Conservation (phyloP, 2,113 vertebrate species). For the Xenus cinereus region DNA sequence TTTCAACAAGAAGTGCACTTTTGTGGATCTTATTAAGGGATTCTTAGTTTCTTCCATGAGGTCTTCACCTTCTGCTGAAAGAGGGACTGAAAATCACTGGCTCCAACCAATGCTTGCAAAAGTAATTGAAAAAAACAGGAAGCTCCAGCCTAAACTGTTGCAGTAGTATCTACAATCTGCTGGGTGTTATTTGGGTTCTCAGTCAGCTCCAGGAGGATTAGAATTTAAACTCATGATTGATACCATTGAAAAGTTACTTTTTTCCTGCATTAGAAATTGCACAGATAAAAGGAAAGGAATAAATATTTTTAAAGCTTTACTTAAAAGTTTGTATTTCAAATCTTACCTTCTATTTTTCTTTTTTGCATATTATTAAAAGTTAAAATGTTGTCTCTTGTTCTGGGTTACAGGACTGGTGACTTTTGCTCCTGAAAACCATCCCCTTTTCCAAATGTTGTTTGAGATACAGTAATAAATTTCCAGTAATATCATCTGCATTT, state of each 20-base stretch:
- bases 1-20: background rate
- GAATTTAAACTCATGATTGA: background rate
- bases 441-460: background rate
- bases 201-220: background rate
- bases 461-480: background rate
- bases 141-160: background rate
- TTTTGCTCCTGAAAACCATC: background rate
- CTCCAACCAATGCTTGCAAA: background rate
- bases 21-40: background rate
- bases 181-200: background rate
- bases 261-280: background rate
- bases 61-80: conserved; percentile 6
- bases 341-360: background rate
- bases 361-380: fast-evolving
- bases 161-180: background rate
- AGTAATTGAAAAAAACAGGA: background rate
- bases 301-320: background rate
- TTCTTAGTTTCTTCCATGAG: background rate
- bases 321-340: background rate
- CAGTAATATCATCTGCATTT: background rate
- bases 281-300: background rate
- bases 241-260: background rate
- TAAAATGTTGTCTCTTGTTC: background rate
- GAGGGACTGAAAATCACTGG: background rate
- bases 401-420: background rate